phyloP scores from a whole-genome alignment of 2,797 vertebrate species.

The Mormyrus proboscirostris region DNA sequence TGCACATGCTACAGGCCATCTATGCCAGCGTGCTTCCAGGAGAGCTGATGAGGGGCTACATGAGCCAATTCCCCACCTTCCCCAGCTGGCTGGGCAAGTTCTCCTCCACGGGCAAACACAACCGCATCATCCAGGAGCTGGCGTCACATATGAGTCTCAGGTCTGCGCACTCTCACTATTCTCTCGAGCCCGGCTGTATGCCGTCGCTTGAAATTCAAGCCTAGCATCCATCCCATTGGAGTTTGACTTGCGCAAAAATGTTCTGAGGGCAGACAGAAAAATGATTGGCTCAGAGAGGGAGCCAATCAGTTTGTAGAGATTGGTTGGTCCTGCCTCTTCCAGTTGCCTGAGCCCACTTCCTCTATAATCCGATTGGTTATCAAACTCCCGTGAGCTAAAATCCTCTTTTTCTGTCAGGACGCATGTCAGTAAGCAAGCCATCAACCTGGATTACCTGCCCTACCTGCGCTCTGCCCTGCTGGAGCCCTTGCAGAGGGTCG shows the following conservation, averaged over 20 bases:
- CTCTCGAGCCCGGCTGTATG: background rate
- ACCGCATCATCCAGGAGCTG: constrained; percentile 83
- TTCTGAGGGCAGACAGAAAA: background rate
- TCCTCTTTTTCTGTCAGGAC: constrained; percentile 59
- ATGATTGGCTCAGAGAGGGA: background rate
- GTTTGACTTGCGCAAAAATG: background rate
- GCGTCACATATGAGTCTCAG: constrained; percentile 86
- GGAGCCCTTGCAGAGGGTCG: constrained; percentile 64
- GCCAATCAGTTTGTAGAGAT: background rate
- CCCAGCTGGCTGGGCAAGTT: constrained; percentile 92
- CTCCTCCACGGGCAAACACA: constrained; percentile 80
- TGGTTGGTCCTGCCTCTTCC: background rate
- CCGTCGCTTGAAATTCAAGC: background rate
- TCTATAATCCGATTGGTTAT: background rate
- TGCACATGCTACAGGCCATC: constrained; percentile 67
- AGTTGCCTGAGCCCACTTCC: background rate
- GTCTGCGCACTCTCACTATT: constrained; percentile 52
- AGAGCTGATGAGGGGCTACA: constrained; percentile 93
- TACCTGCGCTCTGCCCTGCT: constrained; percentile 74
- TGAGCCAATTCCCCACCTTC: constrained; percentile 86
- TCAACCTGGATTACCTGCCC: constrained; percentile 84
- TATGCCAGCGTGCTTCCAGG: constrained; percentile 94
- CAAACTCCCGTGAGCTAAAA: background rate
- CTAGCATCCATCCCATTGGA: background rate
- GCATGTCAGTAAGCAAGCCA: constrained; percentile 69